Conservation (phyloP, 2,888 invertebrate genomes). For the Cenopis cana region DNA sequence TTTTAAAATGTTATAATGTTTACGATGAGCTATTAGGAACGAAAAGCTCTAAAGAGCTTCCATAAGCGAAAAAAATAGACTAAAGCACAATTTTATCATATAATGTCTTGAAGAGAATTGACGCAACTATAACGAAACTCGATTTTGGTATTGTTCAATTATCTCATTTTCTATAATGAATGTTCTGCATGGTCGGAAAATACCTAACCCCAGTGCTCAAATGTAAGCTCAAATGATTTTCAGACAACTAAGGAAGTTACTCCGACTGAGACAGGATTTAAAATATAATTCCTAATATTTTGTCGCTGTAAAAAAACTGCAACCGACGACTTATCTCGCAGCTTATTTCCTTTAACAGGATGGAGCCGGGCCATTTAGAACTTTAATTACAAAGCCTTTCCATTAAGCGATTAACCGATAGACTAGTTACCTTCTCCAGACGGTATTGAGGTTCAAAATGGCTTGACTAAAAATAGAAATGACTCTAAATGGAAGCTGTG, state of each 20-base stretch:
- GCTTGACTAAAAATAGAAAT: neutral
- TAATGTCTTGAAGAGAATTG: no score
- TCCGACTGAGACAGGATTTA: neutral
- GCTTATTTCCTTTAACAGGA: constrained; percentile 6
- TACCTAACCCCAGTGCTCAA: no score
- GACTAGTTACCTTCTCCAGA: neutral
- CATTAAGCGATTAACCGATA: neutral
- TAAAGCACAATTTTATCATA: no score
- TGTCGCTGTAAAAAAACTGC: neutral
- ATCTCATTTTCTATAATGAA: no score
- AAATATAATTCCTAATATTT: neutral
- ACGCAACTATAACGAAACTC: no score
- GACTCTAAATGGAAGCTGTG: constrained; percentile 15
- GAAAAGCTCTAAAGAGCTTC: no score
- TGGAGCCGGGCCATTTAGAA: constrained; percentile 9
- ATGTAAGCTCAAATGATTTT: neutral
- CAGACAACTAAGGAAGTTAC: neutral
- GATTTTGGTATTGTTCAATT: no score
- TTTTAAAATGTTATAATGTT: no score
- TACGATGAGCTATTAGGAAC: no score
- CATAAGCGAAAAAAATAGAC: no score
- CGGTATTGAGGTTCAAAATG: neutral
- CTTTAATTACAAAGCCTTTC: constrained; percentile 8
- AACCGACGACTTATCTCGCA: neutral
- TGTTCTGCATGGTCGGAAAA: neutral